Evolutionary conservation across 2,888 invertebrate genomes (phyloP), one percentile per base, ranked within the genome.

Genomic region (Oligia latruncula): DNA sequence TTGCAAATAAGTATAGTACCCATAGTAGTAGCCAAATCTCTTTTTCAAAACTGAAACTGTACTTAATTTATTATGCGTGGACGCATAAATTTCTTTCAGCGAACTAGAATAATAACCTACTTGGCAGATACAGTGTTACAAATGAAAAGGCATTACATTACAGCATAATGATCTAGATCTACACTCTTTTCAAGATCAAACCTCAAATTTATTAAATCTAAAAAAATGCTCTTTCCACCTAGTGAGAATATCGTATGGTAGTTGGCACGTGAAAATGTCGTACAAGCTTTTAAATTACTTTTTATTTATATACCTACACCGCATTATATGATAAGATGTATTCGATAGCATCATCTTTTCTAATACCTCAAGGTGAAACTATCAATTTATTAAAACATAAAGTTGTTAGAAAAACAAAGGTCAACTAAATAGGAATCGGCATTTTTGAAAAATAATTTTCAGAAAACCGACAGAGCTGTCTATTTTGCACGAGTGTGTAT

Each of bases 71-170:
- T 85, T 78, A 85, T 82, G 77, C 82, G 86, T 82, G 87, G 87
- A 92, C 86, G 58, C 90, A 92, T 92, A 91, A 91, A 92, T 92
- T 90, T 90, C 81, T 89, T 90, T 90, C 84, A 85, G 84, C 83
- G 86, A 86, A 90, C 89, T 89, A 87, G 82, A 89, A 91, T 92
- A 92, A 92, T 93, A 93, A 94, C 93, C 93, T 89, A 94, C 87
- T 94, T 93, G 94, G 93, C 94, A 90, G 85, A 83, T 86, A 90
- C 87, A 89, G 71, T 84, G 77, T 65, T 77, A 80, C 78, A 74
- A 80, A 84, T 76, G 67, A 80, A 84, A 85, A 81, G 52, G 55
- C 84, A 84, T 85, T 84, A 62, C 20, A 81, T 80, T 80, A 81
- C 84, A 84, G 65, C 68, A 78, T 78, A 60, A 5, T 15, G 49